Evolutionary conservation across 2,888 invertebrate genomes (phyloP).

Genomic region (Deilephila elpenor): DNA sequence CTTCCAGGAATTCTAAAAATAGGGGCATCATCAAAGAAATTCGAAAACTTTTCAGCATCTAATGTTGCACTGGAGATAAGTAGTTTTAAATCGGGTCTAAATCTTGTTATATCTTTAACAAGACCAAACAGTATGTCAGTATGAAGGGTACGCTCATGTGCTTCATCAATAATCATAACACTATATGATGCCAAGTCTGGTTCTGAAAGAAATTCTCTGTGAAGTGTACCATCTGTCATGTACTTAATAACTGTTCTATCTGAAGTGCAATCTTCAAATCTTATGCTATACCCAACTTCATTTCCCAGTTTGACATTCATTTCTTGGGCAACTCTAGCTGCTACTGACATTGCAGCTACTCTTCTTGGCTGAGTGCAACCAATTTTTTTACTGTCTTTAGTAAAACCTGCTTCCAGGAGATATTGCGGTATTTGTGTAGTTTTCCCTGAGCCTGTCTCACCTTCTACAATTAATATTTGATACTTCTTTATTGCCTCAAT

Average conservation of each 20-base stretch:
- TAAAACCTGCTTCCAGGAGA: constrained; percentile 96
- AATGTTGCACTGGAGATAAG: constrained; percentile 99
- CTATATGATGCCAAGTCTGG: constrained; percentile 98
- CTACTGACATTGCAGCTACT: constrained; percentile 99
- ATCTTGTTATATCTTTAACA: constrained; percentile 97
- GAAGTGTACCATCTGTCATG: constrained; percentile 99
- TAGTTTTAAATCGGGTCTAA: constrained; percentile 96
- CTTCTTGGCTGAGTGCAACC: constrained; percentile 99
- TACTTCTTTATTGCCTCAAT: constrained; percentile 95
- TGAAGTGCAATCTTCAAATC: constrained; percentile 99
- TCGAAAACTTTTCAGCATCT: constrained; percentile 98
- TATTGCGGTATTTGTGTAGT: constrained; percentile 99
- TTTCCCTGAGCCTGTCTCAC: constrained; percentile 99
- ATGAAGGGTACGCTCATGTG: constrained; percentile 98
- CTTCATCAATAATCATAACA: constrained; percentile 99
- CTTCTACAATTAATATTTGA: constrained; percentile 97
- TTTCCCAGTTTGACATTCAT: constrained; percentile 98
- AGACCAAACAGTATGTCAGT: constrained; percentile 99
- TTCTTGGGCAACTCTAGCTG: constrained; percentile 98
- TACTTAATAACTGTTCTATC: constrained; percentile 98
- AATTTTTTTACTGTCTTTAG: constrained; percentile 92
- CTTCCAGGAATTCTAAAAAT: constrained; percentile 99
- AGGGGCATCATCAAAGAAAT: constrained; percentile 99
- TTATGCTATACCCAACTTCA: constrained; percentile 95
- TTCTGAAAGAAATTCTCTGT: constrained; percentile 98